Base-by-base conservation (phyloP, 1,140 invertebrate species). In the Bombus consobrinus region DNA sequence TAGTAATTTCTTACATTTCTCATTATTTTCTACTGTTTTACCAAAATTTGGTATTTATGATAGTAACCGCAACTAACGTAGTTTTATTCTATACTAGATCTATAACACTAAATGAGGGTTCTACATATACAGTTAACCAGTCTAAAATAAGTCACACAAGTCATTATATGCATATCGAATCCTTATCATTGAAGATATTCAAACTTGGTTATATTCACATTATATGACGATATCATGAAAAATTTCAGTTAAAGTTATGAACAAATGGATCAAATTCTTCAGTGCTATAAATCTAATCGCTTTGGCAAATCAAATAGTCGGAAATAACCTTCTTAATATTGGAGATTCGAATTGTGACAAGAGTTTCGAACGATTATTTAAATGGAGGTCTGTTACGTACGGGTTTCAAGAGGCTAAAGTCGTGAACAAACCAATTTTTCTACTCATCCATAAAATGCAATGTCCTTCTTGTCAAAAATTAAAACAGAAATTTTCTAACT, bases 391-490 rank as follows among this genome's bases (percentile, higher is more conserved):
- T 72, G 76, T 93, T 12, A 41, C 84, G 5, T 53, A 88, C 2
- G 93, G 91, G 12, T 94, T 94, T 76, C 13, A 76, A 12, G 89
- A 93, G 66, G 93, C 92, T 13, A 92, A 89, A 57, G 28, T 15
- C 32, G 41, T 0, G 2, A 64, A 80, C 3, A 94, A 93, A 83
- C 92, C 94, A 3, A 88, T 94, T 86, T 93, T 93, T 68, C 47
- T 94, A 3, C 25, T 94, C 0, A 87, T 94, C 2, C 90, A 94
- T 39, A 92, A 83, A 81, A 2, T 32, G 8, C 86, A 83, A 5
- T 94, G 94, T 83, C 92, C 93, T 1, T 75, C 86, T 53, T 94
- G 94, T 32, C 74, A 85, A 5, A 83, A 71, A 59, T 76, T 94
- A 25, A 93, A 93, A 57, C 78, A 89, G 22, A 92, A 90, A 85